Percentiles rank a stretch among this genome's conserved stretches.
Conservation (phyloP, 1,140 invertebrate species). For the Cyclargus thomasi region DNA sequence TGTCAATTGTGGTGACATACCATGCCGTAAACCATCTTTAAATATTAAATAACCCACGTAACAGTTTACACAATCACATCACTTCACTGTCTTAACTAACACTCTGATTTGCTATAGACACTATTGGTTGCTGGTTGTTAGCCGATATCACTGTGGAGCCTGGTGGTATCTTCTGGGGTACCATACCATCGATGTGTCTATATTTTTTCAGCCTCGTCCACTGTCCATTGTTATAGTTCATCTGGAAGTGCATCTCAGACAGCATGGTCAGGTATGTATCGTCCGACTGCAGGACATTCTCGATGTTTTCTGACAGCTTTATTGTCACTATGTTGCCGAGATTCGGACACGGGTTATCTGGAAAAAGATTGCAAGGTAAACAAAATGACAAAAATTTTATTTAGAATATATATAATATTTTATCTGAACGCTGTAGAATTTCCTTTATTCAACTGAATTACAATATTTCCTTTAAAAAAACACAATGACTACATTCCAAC, state of each 20-base stretch:
- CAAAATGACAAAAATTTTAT: too few relatives aligned
- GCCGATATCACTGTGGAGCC: constrained; percentile 59
- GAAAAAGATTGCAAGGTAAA: constrained; percentile 46
- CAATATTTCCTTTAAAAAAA: too few relatives aligned
- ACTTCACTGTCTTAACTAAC: constrained; percentile 41
- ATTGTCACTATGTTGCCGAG: constrained; percentile 95
- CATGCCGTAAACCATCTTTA: too few relatives aligned
- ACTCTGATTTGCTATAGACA: constrained; percentile 62
- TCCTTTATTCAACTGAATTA: too few relatives aligned
- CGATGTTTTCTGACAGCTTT: constrained; percentile 91
- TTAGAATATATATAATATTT: too few relatives aligned
- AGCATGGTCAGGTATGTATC: constrained; percentile 84
- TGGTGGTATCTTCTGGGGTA: constrained; percentile 62
- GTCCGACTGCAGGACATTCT: constrained; percentile 85
- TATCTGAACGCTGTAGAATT: too few relatives aligned
- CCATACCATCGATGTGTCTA: constrained; percentile 78
- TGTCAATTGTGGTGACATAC: too few relatives aligned
- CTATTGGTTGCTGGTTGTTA: constrained; percentile 57
- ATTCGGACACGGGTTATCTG: constrained; percentile 96
- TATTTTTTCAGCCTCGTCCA: constrained; percentile 95
- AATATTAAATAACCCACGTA: too few relatives aligned
- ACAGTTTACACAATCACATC: not conserved
- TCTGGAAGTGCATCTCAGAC: constrained; percentile 95
- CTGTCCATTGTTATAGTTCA: constrained; percentile 96
- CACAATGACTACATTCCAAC: too few relatives aligned